A percentile compares a stretch with the other conserved stretches of the same genome.
phyloP scores from a whole-genome alignment of 2,113 vertebrate genomes.

The Cochlearius cochlearius region DNA sequence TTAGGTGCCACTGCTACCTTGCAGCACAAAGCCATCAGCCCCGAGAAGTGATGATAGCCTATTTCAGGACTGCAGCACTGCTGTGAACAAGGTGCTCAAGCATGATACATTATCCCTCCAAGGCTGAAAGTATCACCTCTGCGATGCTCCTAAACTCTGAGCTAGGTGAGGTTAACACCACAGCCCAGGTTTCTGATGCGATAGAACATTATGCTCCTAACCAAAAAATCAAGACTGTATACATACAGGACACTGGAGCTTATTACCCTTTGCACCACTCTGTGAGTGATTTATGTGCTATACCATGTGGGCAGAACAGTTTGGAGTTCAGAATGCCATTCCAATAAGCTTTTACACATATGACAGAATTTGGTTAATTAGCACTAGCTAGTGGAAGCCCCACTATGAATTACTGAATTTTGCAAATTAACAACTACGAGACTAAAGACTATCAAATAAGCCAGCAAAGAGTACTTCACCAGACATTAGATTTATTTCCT shows the following conservation, averaged over 20 bases:
- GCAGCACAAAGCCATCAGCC: conserved; percentile 51
- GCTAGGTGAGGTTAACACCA: conserved; percentile 47
- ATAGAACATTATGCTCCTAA: background rate
- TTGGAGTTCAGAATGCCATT: background rate
- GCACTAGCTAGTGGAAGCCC: background rate
- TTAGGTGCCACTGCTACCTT: conserved; percentile 7
- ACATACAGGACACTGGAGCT: background rate
- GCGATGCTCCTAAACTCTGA: conserved; percentile 1
- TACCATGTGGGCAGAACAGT: background rate
- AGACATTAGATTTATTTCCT: background rate
- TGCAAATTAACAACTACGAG: background rate
- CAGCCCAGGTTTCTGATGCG: background rate
- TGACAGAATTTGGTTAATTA: background rate
- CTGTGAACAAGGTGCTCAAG: conserved; percentile 65
- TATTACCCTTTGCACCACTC: background rate
- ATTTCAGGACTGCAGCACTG: conserved; percentile 32
- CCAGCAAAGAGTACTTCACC: background rate
- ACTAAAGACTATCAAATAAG: background rate
- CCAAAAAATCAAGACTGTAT: background rate
- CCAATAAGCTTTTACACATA: background rate
- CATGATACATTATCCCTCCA: conserved; percentile 57
- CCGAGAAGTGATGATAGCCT: conserved; percentile 42
- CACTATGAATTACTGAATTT: background rate
- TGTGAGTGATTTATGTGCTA: background rate
- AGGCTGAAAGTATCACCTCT: conserved; percentile 58